A percentile compares a stretch with the other conserved stretches of the same genome.
These are phyloP conservation scores for Neuroscelio doddi DNA, from an alignment of 2,888 invertebrate genomes.

Conservation along the genomic window DNA sequence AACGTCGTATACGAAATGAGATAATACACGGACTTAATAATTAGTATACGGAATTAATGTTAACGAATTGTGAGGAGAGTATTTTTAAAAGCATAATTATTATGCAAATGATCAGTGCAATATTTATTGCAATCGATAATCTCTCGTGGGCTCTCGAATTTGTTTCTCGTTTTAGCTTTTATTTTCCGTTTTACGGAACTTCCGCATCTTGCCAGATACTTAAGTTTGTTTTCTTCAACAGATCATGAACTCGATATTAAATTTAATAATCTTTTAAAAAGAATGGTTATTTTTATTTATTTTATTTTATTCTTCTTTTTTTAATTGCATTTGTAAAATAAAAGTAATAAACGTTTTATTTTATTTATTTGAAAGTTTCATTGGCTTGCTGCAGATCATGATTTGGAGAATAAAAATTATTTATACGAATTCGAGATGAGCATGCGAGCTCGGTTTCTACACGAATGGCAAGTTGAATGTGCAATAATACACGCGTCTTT, in stretches of 20 bases:
- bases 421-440: slow-evolving; percentile 15
- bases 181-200: slow-evolving; percentile 1
- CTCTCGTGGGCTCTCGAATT: not conserved
- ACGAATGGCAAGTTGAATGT: slow-evolving; percentile 52
- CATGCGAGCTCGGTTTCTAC: slow-evolving; percentile 14
- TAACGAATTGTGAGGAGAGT: not conserved
- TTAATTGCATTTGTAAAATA: no score
- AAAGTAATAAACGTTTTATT: no score
- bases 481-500: slow-evolving; percentile 51
- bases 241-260: no score
- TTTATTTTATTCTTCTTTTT: no score
- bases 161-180: not conserved
- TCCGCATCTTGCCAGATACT: not conserved
- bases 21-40: slow-evolving; percentile 3
- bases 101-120: not conserved
- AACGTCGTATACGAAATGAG: slow-evolving; percentile 21
- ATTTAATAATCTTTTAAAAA: no score
- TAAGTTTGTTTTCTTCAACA: no score
- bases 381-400: no score
- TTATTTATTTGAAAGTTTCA: no score
- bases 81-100: not conserved
- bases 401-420: slow-evolving; percentile 23
- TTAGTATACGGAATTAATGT: not conserved
- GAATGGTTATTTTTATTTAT: no score
- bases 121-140: not conserved